Conservation (phyloP, 1,140 invertebrate species). For the Branchinecta lindahli region DNA sequence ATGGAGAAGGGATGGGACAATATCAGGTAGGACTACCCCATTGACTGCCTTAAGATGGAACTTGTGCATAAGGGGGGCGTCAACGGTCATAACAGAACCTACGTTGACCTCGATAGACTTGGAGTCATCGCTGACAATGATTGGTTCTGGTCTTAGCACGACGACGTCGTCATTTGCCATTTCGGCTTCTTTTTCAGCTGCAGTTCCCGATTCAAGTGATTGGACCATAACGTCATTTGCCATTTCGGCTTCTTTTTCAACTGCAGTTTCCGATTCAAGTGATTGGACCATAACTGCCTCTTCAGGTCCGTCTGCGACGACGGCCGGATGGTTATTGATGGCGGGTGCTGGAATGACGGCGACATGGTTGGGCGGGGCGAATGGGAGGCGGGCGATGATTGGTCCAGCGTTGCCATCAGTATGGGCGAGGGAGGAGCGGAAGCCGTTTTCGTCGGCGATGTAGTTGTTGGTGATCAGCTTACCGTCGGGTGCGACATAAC, state of each 20-base stretch:
- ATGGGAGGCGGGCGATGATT: conserved; percentile 14
- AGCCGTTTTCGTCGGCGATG: conserved; percentile 43
- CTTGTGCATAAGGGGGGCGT: no score
- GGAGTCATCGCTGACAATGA: no score
- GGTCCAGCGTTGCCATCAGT: conserved; percentile 16
- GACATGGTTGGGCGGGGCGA: background rate
- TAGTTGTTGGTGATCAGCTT: conserved; percentile 42
- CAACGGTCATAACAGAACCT: no score
- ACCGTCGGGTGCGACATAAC: conserved; percentile 47
- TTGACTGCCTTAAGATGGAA: no score
- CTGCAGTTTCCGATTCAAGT: no score
- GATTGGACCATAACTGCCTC: no score
- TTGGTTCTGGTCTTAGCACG: no score
- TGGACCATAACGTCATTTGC: background rate
- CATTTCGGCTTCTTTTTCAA: conserved; percentile 8
- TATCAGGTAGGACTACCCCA: no score
- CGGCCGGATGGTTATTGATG: background rate
- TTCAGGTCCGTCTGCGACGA: no score
- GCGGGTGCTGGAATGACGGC: conserved; percentile 11
- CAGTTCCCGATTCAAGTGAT: no score
- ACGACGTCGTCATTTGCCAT: background rate
- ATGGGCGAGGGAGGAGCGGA: conserved; percentile 26
- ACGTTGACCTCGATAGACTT: no score
- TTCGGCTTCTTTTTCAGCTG: background rate
- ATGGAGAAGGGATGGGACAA: no score